Conservation (phyloP, 1,140 invertebrate genomes). For the Zeugodacus cucurbitae region DNA sequence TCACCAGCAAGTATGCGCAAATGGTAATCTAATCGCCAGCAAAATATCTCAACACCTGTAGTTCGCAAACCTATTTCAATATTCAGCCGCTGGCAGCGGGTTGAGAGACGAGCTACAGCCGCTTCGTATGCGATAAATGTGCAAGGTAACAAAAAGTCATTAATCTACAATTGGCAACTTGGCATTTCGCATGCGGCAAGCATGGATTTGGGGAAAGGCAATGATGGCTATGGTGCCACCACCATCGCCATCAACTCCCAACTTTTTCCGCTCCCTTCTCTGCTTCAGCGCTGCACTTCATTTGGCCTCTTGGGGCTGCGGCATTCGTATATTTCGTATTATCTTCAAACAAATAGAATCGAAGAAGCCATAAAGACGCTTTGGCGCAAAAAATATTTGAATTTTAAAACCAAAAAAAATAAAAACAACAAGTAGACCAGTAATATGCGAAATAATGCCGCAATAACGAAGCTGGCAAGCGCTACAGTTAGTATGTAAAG, state of each 20-base stretch:
- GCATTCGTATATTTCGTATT: background rate
- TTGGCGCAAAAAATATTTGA: background rate
- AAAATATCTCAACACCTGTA: slow-evolving; percentile 39
- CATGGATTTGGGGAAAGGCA: background rate
- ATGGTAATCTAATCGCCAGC: slow-evolving; percentile 1
- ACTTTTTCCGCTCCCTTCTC: background rate
- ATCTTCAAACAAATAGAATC: background rate
- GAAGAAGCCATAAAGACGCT: background rate
- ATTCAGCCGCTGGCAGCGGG: background rate
- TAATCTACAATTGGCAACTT: slow-evolving; percentile 41
- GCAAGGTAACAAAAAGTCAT: slow-evolving; percentile 34
- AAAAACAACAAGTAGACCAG: background rate
- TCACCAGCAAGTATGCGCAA: background rate
- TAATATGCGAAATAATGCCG: background rate
- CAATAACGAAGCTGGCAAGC: background rate
- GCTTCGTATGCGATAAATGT: slow-evolving; percentile 1
- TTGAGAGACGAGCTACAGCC: background rate
- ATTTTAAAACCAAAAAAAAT: background rate
- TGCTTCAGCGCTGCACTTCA: background rate
- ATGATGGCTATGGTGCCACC: background rate
- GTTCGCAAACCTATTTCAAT: background rate
- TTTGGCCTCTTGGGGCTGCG: background rate
- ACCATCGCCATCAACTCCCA: background rate
- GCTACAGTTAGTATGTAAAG: background rate
- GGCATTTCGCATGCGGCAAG: background rate